Conservation (phyloP, 2,797 vertebrate species). For the Peromyscus nudipes region DNA sequence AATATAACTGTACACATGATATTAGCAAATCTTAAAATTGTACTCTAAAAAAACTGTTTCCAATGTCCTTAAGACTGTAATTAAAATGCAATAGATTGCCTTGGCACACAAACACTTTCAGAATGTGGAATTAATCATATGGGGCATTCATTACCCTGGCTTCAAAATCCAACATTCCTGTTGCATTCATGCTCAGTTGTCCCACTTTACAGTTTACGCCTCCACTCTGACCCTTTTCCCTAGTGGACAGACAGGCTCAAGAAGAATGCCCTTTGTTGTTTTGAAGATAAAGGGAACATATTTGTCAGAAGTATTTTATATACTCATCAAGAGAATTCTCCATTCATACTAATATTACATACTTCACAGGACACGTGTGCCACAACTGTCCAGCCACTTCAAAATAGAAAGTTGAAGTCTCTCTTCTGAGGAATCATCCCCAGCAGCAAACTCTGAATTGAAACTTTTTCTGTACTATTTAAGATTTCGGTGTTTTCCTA, state of each 20-base stretch:
- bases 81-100: conserved; percentile 57
- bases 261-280: conserved; percentile 12
- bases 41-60: conserved; percentile 39
- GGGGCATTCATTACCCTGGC: conserved; percentile 12
- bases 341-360: background rate
- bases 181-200: conserved; percentile 8
- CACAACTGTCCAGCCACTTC: background rate
- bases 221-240: conserved; percentile 19
- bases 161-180: conserved; percentile 12
- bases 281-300: background rate
- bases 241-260: conserved; percentile 25
- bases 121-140: conserved; percentile 40
- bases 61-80: conserved; percentile 41
- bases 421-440: background rate
- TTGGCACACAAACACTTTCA: conserved; percentile 47
- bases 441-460: background rate
- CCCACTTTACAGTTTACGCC: conserved; percentile 32
- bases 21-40: background rate
- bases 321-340: conserved; percentile 36
- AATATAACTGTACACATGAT: conserved; percentile 42
- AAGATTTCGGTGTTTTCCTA: conserved; percentile 24
- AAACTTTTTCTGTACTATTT: background rate
- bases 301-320: background rate
- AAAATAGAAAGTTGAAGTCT: conserved; percentile 21
- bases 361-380: background rate